Percentiles rank a stretch among this genome's conserved stretches.
Conservation (phyloP, 2,797 vertebrate species). For the Hyperoplus lanceolatus region DNA sequence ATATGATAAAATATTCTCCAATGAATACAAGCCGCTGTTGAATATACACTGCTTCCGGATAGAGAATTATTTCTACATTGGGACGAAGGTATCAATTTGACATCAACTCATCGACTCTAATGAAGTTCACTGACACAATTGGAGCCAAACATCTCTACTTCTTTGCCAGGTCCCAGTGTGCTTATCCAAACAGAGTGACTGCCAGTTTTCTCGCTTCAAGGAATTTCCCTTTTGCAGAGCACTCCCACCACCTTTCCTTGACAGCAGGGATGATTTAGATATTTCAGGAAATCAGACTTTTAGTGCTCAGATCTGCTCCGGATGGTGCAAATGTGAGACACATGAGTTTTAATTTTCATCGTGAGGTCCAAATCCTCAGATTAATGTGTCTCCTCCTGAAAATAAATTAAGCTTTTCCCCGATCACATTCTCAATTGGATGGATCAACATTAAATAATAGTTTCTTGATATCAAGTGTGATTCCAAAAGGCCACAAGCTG, state of each 20-base stretch:
- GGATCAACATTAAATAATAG: slow-evolving; percentile 1
- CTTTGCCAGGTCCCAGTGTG: slow-evolving; percentile 42
- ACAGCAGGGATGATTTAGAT: slow-evolving; percentile 58
- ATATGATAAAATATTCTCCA: slow-evolving; percentile 34
- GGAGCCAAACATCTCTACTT: slow-evolving; percentile 26
- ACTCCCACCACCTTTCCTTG: slow-evolving; percentile 50
- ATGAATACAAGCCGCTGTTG: slow-evolving; percentile 32
- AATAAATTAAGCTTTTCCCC: slow-evolving; percentile 7
- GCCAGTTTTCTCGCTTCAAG: slow-evolving; percentile 57
- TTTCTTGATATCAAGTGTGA: background rate
- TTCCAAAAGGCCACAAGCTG: background rate
- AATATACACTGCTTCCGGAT: slow-evolving; percentile 34
- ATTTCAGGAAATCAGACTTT: slow-evolving; percentile 55
- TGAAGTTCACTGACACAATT: slow-evolving; percentile 51
- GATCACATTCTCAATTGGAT: background rate
- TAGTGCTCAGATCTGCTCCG: background rate
- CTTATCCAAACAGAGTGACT: slow-evolving; percentile 65
- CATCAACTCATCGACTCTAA: slow-evolving; percentile 64
- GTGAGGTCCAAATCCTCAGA: slow-evolving; percentile 12
- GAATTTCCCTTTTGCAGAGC: slow-evolving; percentile 62
- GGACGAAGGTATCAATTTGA: slow-evolving; percentile 50
- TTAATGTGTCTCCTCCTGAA: background rate
- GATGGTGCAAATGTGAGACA: slow-evolving; percentile 9
- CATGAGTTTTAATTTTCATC: slow-evolving; percentile 36
- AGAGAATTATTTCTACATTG: slow-evolving; percentile 47